phyloP scores from a whole-genome alignment of 1,140 invertebrate genomes.

The Theocolax elegans region DNA sequence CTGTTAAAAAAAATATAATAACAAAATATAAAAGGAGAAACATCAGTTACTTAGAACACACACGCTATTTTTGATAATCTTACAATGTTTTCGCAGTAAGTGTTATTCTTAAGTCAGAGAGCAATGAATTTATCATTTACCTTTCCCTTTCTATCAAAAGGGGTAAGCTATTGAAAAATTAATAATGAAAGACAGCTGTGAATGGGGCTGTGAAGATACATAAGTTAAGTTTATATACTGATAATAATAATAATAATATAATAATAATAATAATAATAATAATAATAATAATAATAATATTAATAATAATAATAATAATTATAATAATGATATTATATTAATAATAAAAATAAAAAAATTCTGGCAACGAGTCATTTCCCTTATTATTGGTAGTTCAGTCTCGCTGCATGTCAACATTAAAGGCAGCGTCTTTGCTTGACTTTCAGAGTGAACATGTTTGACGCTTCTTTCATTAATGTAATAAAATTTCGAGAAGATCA shows the following conservation, averaged over 20 bases:
- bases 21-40: slow-evolving; percentile 8
- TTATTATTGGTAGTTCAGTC: slow-evolving; percentile 33
- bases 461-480: too few species aligned
- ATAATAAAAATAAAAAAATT: slow-evolving; percentile 12
- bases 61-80: slow-evolving; percentile 19
- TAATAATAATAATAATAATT: too few species aligned
- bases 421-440: slow-evolving; percentile 8
- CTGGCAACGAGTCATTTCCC: slow-evolving; percentile 11
- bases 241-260: too few species aligned
- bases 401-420: slow-evolving; percentile 17
- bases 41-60: slow-evolving; percentile 8
- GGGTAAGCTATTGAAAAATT: slow-evolving; percentile 16
- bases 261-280: too few species aligned
- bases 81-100: slow-evolving; percentile 15
- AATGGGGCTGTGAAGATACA: slow-evolving; percentile 8
- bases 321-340: too few species aligned
- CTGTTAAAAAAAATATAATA: slow-evolving; percentile 9
- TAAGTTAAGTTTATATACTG: neutral
- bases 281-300: too few species aligned
- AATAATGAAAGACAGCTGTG: slow-evolving; percentile 24
- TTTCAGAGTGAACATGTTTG: neutral
- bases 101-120: slow-evolving; percentile 37
- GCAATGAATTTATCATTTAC: slow-evolving; percentile 9
- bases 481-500: too few species aligned
- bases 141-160: neutral